A percentile compares a stretch with the other conserved stretches of the same genome.
Evolutionary conservation across 2,113 vertebrate species (phyloP).

Genomic region (Ceyx melanurus): DNA sequence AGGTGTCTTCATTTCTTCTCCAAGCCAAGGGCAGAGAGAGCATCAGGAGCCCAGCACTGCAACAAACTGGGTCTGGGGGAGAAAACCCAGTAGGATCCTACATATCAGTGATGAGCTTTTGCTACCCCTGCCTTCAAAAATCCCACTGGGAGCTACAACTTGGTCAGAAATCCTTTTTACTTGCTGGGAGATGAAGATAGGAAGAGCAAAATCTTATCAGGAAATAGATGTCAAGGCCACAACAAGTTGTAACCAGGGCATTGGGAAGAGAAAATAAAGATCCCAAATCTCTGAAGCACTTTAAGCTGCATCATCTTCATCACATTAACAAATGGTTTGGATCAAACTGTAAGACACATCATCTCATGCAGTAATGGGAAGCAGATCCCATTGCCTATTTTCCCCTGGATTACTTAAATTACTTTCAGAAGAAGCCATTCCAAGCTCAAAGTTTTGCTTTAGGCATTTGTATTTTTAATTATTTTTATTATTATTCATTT

Average conservation of each 20-base stretch:
- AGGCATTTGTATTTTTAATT: background rate
- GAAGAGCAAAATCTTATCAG: background rate
- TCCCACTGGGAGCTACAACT: background rate
- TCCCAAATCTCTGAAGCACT: background rate
- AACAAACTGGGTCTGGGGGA: background rate
- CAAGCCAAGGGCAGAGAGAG: background rate
- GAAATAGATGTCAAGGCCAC: background rate
- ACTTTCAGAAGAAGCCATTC: constrained; percentile 19
- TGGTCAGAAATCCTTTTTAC: background rate
- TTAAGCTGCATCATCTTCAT: background rate
- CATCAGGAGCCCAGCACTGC: background rate
- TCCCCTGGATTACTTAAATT: background rate
- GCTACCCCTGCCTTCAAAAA: background rate
- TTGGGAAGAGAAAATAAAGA: background rate
- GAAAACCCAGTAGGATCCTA: background rate
- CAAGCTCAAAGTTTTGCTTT: background rate
- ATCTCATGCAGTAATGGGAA: background rate
- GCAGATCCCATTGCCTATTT: background rate
- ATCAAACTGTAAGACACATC: background rate
- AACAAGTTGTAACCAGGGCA: background rate
- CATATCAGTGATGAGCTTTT: background rate
- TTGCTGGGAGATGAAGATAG: background rate
- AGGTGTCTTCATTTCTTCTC: background rate
- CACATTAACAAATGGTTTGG: background rate
- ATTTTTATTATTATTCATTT: background rate